phyloP scores from a whole-genome alignment of 2,888 invertebrate genomes.

The Andrena camellia region DNA sequence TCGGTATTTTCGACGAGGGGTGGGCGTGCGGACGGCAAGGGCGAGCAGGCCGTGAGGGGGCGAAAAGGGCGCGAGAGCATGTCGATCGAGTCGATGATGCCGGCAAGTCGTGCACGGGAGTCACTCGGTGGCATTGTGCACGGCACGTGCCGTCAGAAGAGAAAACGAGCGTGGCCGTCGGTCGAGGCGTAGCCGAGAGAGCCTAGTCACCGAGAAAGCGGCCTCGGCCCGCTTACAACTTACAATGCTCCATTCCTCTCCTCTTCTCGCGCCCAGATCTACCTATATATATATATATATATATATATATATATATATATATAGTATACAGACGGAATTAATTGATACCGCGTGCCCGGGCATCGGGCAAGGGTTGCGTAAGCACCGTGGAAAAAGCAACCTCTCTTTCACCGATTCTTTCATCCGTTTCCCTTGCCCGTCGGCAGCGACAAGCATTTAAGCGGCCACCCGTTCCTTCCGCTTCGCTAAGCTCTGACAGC shows the following conservation, averaged over 20 bases:
- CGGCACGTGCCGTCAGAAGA: slow-evolving; percentile 81
- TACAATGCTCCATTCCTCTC: slow-evolving; percentile 18
- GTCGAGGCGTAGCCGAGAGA: slow-evolving; percentile 50
- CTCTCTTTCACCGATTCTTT: slow-evolving; percentile 18
- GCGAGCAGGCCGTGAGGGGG: slow-evolving; percentile 68
- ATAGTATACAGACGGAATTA: slow-evolving; percentile 77
- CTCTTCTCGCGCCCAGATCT: slow-evolving; percentile 27
- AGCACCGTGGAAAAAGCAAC: slow-evolving; percentile 80
- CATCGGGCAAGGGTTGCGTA: slow-evolving; percentile 79
- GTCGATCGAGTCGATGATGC: slow-evolving; percentile 83
- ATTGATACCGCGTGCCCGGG: slow-evolving; percentile 83
- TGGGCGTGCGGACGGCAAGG: slow-evolving; percentile 6
- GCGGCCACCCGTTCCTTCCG: slow-evolving; percentile 56
- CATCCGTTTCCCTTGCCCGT: slow-evolving; percentile 11
- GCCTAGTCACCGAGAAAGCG: slow-evolving; percentile 58
- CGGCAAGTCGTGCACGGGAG: slow-evolving; percentile 72
- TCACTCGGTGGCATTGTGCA: slow-evolving; percentile 82
- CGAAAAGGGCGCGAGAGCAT: slow-evolving; percentile 73
- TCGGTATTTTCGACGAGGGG: slow-evolving; percentile 81
- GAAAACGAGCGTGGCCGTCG: slow-evolving; percentile 71
- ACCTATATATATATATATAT: slow-evolving; percentile 12
- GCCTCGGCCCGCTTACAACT: slow-evolving; percentile 47
- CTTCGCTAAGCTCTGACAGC: slow-evolving; percentile 57
- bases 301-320: too few species aligned
- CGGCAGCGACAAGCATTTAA: slow-evolving; percentile 44